Base-by-base conservation (phyloP, 2,797 vertebrate species). In the Ctenosaura bakeri region DNA sequence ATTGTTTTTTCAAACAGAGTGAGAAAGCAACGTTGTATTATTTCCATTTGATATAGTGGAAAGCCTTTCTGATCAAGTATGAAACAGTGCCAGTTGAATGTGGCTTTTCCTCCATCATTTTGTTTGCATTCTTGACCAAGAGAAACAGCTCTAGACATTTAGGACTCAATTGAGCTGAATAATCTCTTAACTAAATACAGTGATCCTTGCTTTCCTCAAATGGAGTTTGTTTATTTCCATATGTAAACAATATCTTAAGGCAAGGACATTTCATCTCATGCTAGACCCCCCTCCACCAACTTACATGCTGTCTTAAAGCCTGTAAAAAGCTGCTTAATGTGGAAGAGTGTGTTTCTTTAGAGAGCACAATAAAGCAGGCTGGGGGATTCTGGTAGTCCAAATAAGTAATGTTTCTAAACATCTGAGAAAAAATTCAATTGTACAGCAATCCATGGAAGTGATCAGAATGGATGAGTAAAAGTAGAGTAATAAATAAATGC, bases 181-280 rank as follows among this genome's bases (percentile, higher is more conserved):
- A 95, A 91, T 83, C 42, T 83, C 90, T 92, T 86, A 86, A 42
- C 89, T 93, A 95, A 95, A 94, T 64, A 95, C 92, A 94, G 89
- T 91, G 16, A 81, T 10, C 81, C 62, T 86, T 90, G 1, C 0
- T 90, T 71, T 90, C 59, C 90, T 91, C 84, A 1, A 22, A 29
- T 92, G 91, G 91, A 90, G 88, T 87, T 92, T 96, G 93, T 92
- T 94, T 88, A 83, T 86, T 8, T 1, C 24, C 89, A 93, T 91
- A 90, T 89, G 91, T 95, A 94, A 92, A 94, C 89, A 91, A 89
- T 92, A 81, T 83, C 88, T 42, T 1, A 9, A 42, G 0, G 42
- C 92, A 83, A 90, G 50, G 62, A 83, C 3, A 20, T 87, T 89
- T 78, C 0, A 82, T 62, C 59, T 81, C 79, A 2, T 54, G 83